phyloP scores from a whole-genome alignment of 2,888 invertebrate genomes.

The Eledona agricola region DNA sequence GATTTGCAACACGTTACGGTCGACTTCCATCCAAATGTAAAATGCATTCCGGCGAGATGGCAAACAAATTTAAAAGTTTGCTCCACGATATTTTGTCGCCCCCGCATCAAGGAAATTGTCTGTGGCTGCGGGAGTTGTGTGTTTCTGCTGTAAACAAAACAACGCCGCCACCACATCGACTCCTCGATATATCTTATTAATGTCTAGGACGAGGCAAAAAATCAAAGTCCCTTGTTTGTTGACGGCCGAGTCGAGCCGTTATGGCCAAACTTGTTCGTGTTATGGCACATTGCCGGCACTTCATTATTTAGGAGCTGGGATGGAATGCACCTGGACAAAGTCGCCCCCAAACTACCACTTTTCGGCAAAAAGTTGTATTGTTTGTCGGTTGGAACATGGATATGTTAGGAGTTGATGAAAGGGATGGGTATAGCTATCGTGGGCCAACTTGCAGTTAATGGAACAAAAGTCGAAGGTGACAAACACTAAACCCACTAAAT shows the following conservation, averaged over 20 bases:
- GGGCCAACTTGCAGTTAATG: too few relatives aligned
- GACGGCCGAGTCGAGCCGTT: conserved; percentile 46
- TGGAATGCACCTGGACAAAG: conserved; percentile 24
- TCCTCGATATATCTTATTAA: conserved; percentile 48
- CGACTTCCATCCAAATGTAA: conserved; percentile 45
- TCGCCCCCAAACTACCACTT: too few relatives aligned
- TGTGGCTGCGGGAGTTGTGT: conserved; percentile 11
- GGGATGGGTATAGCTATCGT: too few relatives aligned
- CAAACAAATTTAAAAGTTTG: conserved; percentile 49
- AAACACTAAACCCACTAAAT: too few relatives aligned
- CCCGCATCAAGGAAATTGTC: conserved; percentile 28
- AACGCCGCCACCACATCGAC: conserved; percentile 42
- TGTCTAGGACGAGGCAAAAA: conserved; percentile 44
- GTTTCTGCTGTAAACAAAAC: conserved; percentile 42
- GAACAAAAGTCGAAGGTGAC: too few relatives aligned
- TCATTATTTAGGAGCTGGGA: conserved; percentile 4
- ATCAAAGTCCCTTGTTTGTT: conserved; percentile 46
- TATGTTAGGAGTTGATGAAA: too few relatives aligned
- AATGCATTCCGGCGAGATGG: conserved; percentile 43
- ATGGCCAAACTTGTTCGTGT: conserved; percentile 40
- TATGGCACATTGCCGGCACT: conserved; percentile 31
- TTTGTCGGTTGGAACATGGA: too few relatives aligned
- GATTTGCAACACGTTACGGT: conserved; percentile 34
- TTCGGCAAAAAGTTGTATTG: too few relatives aligned
- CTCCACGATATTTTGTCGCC: conserved; percentile 39